Conservation (phyloP, 2,888 invertebrate species). For the Toxonevra muliebris region DNA sequence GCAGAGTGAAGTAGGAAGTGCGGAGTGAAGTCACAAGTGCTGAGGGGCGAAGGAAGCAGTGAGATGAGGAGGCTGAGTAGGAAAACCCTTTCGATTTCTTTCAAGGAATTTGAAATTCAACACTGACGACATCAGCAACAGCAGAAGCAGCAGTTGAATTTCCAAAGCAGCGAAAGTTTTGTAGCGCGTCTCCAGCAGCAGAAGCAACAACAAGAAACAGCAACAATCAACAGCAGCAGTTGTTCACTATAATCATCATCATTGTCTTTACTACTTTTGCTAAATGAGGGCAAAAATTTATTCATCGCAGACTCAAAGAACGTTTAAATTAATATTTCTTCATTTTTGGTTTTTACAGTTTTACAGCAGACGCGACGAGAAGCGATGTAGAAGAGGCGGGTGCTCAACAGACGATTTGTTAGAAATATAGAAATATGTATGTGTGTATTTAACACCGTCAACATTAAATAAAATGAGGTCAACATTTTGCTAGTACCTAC, state of each 20-base stretch:
- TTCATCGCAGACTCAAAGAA: slow-evolving; percentile 30
- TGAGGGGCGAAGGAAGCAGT: too few relatives aligned
- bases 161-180: slow-evolving; percentile 3
- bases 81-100: slow-evolving; percentile 43
- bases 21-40: too few relatives aligned
- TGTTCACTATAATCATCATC: too few relatives aligned
- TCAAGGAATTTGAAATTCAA: slow-evolving; percentile 35
- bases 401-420: background rate
- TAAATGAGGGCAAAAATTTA: slow-evolving; percentile 21
- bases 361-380: background rate
- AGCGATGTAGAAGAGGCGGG: too few relatives aligned
- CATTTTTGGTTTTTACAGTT: slow-evolving; percentile 1
- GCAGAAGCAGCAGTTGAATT: slow-evolving; percentile 16
- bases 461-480: background rate
- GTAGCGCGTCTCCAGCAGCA: too few relatives aligned
- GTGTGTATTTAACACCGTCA: background rate
- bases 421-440: too few relatives aligned
- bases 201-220: too few relatives aligned
- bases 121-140: background rate
- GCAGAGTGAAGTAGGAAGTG: background rate
- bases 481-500: slow-evolving; percentile 1
- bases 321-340: slow-evolving; percentile 27
- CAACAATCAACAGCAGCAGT: too few relatives aligned
- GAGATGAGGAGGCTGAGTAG: slow-evolving; percentile 51
- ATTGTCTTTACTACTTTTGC: background rate